Percentiles rank a stretch among this genome's conserved stretches.
phyloP scores from a whole-genome alignment of 2,888 invertebrate genomes.

The Pterostichus madidus region DNA sequence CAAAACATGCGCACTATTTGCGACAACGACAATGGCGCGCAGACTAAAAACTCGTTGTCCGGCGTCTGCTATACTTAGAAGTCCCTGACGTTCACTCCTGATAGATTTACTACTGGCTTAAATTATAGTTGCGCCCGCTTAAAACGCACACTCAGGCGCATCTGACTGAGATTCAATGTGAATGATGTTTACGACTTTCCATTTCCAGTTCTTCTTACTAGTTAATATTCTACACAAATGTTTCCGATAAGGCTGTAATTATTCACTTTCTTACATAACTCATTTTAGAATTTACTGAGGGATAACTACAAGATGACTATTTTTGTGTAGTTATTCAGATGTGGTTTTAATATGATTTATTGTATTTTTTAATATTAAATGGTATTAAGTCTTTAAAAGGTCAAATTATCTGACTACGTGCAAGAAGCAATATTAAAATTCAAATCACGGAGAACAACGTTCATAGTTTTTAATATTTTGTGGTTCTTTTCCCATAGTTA shows the following conservation, averaged over 20 bases:
- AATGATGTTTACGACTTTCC: constrained; percentile 37
- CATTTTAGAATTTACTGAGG: background rate
- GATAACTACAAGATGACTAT: no score
- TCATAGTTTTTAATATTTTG: no score
- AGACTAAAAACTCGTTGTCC: constrained; percentile 43
- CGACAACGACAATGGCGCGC: constrained; percentile 28
- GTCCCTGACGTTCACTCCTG: constrained; percentile 11
- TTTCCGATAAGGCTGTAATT: constrained; percentile 10
- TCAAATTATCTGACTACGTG: no score
- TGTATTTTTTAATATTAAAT: no score
- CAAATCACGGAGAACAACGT: no score
- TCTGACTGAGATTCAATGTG: constrained; percentile 11
- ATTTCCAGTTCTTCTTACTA: background rate
- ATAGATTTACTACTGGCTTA: constrained; percentile 44
- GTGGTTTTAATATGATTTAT: no score
- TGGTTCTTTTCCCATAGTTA: no score
- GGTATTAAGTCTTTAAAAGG: no score
- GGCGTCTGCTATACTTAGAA: constrained; percentile 41
- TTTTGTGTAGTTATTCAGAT: no score
- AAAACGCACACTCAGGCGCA: background rate
- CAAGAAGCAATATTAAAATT: no score
- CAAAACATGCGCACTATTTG: constrained; percentile 41
- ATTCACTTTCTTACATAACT: constrained; percentile 8
- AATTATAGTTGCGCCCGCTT: constrained; percentile 48
- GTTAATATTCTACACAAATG: constrained; percentile 9